phyloP scores from a whole-genome alignment of 2,888 invertebrate genomes.

The Standfussiana lucernea region DNA sequence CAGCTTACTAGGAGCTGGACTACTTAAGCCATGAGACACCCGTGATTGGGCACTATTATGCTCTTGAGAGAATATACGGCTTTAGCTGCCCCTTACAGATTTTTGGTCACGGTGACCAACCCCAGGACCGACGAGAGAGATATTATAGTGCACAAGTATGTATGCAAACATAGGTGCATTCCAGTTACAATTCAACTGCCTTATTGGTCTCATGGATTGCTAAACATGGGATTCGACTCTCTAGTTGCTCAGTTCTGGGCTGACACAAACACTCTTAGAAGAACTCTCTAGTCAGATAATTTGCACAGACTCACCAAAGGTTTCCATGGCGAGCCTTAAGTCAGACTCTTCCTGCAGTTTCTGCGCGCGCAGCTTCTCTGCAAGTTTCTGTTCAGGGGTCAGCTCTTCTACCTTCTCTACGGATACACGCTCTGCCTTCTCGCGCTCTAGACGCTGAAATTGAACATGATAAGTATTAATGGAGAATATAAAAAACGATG shows the following conservation, averaged over 20 bases:
- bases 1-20: not conserved
- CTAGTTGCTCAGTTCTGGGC: too few relatives aligned
- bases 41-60: not conserved
- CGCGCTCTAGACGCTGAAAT: conserved; percentile 91
- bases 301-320: conserved; percentile 92
- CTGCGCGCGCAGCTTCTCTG: conserved; percentile 94
- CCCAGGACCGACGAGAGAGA: not conserved
- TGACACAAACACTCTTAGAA: too few relatives aligned
- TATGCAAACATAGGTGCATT: not conserved
- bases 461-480: not conserved
- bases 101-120: not conserved
- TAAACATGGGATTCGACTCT: not conserved
- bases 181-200: not conserved
- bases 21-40: not conserved
- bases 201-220: not conserved
- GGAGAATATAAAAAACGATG: not conserved
- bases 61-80: not conserved
- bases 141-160: not conserved
- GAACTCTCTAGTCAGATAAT: not conserved
- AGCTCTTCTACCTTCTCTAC: conserved; percentile 91
- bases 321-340: conserved; percentile 96
- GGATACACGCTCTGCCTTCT: conserved; percentile 91
- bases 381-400: conserved; percentile 94
- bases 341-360: conserved; percentile 97
- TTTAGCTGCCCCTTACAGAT: not conserved